These are phyloP conservation scores for Oreochromis tanganicae DNA, from an alignment of 2,113 vertebrate species.

Conservation along the genomic window DNA sequence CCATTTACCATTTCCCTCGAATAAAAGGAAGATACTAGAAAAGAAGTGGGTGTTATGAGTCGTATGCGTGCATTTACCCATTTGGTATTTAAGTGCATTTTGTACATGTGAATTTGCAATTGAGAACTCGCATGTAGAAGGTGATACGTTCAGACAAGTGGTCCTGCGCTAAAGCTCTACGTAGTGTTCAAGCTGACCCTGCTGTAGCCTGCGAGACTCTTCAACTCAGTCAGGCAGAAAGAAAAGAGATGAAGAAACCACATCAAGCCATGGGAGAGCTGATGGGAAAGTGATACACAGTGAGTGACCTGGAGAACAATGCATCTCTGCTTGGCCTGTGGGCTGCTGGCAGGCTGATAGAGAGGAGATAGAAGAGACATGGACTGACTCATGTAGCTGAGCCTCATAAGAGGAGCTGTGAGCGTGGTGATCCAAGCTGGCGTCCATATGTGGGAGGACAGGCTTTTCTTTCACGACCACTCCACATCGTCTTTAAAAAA, in stretches of 20 bases:
- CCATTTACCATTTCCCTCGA: background rate
- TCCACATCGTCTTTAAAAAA: conserved; percentile 15
- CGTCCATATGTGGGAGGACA: conserved; percentile 53
- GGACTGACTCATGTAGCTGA: conserved; percentile 51
- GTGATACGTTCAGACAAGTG: conserved; percentile 49
- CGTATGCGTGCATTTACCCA: background rate
- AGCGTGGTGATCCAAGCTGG: conserved; percentile 30
- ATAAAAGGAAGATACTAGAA: background rate
- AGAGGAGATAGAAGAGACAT: conserved; percentile 25
- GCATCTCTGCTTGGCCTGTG: conserved; percentile 25
- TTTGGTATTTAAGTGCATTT: background rate
- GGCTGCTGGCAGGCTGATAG: conserved; percentile 37
- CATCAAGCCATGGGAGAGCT: conserved; percentile 14
- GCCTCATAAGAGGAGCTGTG: conserved; percentile 30
- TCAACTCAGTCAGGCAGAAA: conserved; percentile 35
- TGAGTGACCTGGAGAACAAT: conserved; percentile 50
- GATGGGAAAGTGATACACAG: conserved; percentile 36
- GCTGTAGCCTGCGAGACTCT: conserved; percentile 17
- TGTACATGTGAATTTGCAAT: background rate
- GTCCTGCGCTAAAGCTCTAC: background rate
- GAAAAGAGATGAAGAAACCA: conserved; percentile 6
- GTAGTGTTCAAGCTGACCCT: conserved; percentile 10
- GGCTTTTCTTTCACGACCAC: conserved; percentile 32
- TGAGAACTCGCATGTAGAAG: background rate
- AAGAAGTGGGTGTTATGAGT: background rate